Percentiles rank a stretch among this genome's conserved stretches.
Conservation (phyloP, 2,888 invertebrate species). For the Teleiodes luculella region DNA sequence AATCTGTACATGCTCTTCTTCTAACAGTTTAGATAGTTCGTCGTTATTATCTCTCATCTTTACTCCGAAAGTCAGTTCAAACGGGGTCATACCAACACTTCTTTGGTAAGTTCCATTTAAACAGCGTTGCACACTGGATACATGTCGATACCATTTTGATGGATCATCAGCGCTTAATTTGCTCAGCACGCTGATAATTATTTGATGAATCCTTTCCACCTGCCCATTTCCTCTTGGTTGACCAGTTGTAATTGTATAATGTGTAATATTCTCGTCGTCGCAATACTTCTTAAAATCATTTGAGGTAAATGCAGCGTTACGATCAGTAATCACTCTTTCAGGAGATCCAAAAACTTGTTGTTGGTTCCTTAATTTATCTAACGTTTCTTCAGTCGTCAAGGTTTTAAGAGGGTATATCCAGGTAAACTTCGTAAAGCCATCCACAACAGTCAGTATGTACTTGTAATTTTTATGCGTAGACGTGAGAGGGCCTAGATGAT, state of each 20-base stretch:
- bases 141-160: conserved; percentile 18
- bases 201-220: conserved; percentile 24
- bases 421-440: conserved; percentile 40
- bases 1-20: conserved; percentile 21
- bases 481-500: conserved; percentile 40
- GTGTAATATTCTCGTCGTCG: conserved; percentile 20
- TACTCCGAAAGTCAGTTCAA: conserved; percentile 19
- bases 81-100: conserved; percentile 24
- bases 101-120: conserved; percentile 27
- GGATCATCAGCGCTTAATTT: conserved; percentile 23
- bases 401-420: conserved; percentile 41
- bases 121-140: conserved; percentile 17
- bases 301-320: conserved; percentile 22
- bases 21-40: conserved; percentile 21
- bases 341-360: conserved; percentile 27
- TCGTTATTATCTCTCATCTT: conserved; percentile 25
- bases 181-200: conserved; percentile 22
- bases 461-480: conserved; percentile 36
- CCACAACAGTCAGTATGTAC: conserved; percentile 38
- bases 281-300: conserved; percentile 24
- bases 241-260: conserved; percentile 17
- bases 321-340: conserved; percentile 23
- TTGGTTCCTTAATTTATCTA: conserved; percentile 33
- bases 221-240: conserved; percentile 20
- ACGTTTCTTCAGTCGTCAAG: conserved; percentile 32